A percentile compares a stretch with the other conserved stretches of the same genome.
These are phyloP conservation scores for Pelodytes ibericus DNA, from an alignment of 2,797 vertebrate species.

Conservation along the genomic window DNA sequence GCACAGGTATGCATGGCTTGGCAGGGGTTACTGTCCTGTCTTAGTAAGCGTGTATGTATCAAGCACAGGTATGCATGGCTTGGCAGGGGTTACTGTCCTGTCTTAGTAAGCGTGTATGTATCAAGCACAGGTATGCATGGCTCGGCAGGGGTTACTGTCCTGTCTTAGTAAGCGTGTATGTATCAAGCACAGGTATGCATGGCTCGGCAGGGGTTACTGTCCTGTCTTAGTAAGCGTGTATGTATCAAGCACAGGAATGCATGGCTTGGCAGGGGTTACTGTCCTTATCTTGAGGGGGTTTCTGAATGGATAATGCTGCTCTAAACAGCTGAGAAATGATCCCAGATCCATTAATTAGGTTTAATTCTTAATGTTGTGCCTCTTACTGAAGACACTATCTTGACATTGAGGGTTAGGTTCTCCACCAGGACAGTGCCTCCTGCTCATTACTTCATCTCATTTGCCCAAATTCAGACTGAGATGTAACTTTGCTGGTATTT, in stretches of 20 bases:
- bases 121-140: slow-evolving; percentile 54
- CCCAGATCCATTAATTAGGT: not conserved
- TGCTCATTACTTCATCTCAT: no score
- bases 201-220: slow-evolving; percentile 54
- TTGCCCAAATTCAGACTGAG: not conserved
- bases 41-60: no score
- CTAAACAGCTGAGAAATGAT: slow-evolving; percentile 30
- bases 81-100: slow-evolving; percentile 51
- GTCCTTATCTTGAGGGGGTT: slow-evolving; percentile 14
- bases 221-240: slow-evolving; percentile 29
- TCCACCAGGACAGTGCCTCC: not conserved
- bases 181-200: slow-evolving; percentile 55
- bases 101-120: no score
- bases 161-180: no score
- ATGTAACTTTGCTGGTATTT: not conserved
- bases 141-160: slow-evolving; percentile 54
- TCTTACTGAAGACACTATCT: not conserved
- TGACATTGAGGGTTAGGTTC: not conserved
- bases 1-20: slow-evolving; percentile 54
- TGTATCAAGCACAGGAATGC: slow-evolving; percentile 53
- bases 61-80: slow-evolving; percentile 56
- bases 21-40: slow-evolving; percentile 48
- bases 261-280: slow-evolving; percentile 56
- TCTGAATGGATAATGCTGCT: slow-evolving; percentile 11
- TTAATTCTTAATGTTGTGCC: not conserved